Percentiles rank a stretch among this genome's conserved stretches.
phyloP scores from a whole-genome alignment of 37 sponge, comb jelly and placozoan species.

The Crambe crambe region DNA sequence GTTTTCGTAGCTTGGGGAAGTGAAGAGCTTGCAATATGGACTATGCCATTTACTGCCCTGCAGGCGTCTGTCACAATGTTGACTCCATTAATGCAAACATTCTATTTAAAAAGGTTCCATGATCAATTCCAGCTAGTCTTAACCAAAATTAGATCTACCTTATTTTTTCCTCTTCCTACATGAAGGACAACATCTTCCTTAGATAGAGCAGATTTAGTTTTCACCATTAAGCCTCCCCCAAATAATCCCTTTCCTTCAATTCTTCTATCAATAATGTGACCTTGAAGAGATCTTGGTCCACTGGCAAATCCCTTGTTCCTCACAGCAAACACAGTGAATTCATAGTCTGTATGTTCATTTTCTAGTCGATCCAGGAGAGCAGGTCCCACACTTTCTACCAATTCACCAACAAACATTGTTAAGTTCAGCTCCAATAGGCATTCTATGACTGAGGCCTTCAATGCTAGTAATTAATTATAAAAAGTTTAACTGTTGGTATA shows the following conservation, averaged over 20 bases:
- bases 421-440: too few relatives aligned
- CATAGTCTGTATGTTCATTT: not conserved
- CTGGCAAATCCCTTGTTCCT: not conserved
- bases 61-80: not conserved
- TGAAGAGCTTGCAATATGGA: slow-evolving; percentile 23
- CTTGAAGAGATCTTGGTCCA: not conserved
- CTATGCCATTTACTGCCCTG: slow-evolving; percentile 44
- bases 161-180: not conserved
- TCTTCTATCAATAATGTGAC: not conserved
- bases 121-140: too few relatives aligned
- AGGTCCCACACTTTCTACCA: too few relatives aligned
- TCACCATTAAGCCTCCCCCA: not conserved
- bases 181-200: not conserved
- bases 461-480: too few relatives aligned
- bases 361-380: not conserved
- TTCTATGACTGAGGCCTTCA: too few relatives aligned
- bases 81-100: not conserved
- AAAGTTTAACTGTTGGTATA: too few relatives aligned
- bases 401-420: too few relatives aligned
- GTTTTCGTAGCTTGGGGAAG: slow-evolving; percentile 14
- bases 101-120: too few relatives aligned
- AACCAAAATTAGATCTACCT: too few relatives aligned
- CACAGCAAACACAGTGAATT: not conserved
- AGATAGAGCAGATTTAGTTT: too few relatives aligned
- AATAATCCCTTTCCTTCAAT: not conserved